Percentiles rank a stretch among this genome's conserved stretches.
These are phyloP conservation scores for Enteromius unitaeniatus DNA, from an alignment of 2,797 vertebrate species.

Conservation along the genomic window DNA sequence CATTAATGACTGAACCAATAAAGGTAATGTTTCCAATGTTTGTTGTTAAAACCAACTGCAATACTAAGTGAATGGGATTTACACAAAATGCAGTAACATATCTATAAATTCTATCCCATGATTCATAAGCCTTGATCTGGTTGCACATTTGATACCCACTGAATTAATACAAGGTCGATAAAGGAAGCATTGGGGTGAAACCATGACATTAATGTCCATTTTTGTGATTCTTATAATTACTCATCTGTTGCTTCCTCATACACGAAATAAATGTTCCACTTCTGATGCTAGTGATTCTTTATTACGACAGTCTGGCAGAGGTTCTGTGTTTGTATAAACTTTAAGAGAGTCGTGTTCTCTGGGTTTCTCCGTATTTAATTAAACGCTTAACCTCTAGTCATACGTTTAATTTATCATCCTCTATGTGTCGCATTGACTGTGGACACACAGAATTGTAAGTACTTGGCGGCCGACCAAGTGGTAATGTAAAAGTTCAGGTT, in stretches of 20 bases:
- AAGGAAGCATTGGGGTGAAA: neutral
- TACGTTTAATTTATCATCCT: conserved; percentile 20
- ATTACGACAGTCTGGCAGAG: conserved; percentile 32
- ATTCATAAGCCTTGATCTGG: neutral
- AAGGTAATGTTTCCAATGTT: neutral
- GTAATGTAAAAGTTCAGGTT: conserved; percentile 4
- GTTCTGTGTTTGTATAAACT: conserved; percentile 47
- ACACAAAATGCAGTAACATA: neutral
- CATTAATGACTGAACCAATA: neutral
- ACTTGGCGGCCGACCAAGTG: neutral
- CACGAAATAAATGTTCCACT: conserved; percentile 32
- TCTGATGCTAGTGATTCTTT: conserved; percentile 14
- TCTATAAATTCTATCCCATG: neutral
- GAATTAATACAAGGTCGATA: conserved; percentile 7
- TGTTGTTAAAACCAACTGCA: neutral
- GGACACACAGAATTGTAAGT: neutral
- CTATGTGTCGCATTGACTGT: neutral
- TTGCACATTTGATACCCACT: neutral
- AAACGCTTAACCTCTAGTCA: conserved; percentile 31
- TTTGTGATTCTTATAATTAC: neutral
- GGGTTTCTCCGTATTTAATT: conserved; percentile 27
- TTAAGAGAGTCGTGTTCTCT: conserved; percentile 39
- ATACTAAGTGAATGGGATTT: neutral
- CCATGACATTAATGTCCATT: neutral
- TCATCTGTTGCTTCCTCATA: conserved; percentile 30